Base-by-base conservation (phyloP, 2,888 invertebrate genomes). In the Volucella bombylans region DNA sequence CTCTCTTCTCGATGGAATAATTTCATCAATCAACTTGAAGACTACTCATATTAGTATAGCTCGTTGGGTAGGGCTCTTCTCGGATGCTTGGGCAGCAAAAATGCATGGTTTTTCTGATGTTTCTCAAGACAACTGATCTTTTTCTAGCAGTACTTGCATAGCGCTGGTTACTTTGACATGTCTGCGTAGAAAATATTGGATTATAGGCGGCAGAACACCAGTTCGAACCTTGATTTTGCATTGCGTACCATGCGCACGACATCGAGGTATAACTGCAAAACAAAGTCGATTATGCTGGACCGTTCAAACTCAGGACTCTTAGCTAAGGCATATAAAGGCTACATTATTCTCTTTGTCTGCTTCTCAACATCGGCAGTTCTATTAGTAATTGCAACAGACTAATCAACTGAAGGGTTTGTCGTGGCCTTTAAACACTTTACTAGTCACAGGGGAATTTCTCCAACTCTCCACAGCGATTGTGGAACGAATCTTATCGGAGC, bases 381-480 rank as follows among this genome's bases (percentile, higher is more conserved):
- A 64, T 8, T 87, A 8, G 86, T 86, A 64, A 2, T 79, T 10
- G 86, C 67, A 2, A 55, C 50, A 2, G 78, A 82, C 64, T 41
- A 77, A 14, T 71, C 82, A 18, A 86, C 88, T 1, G 80, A 88
- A 12, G 86, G 86, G 0, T 89, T 89, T 64, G 14, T 89, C 1
- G 87, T 87, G 1, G 86, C 88, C n/a, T 79, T 88, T 12, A 74
- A 82, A 14, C 61, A 89, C 8, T 89, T 90, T 49, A 73, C 85
- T 0, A 45, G 87, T 2, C 74, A 89, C 4, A 79, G 88, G 39
- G 89, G 89, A 8, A 23, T 86, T 8, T 87, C 87, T 14, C 52
- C 67, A 3, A 65, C 82, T 11, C 62, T 89, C 0, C 87, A 87
- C 71, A 85, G 87, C 59, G 89, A 90, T 49, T 87, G 87, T 62